Evolutionary conservation across 2,888 invertebrate genomes (phyloP), one percentile per base, ranked within the genome.

Genomic region (Drosophila flavopinicola): DNA sequence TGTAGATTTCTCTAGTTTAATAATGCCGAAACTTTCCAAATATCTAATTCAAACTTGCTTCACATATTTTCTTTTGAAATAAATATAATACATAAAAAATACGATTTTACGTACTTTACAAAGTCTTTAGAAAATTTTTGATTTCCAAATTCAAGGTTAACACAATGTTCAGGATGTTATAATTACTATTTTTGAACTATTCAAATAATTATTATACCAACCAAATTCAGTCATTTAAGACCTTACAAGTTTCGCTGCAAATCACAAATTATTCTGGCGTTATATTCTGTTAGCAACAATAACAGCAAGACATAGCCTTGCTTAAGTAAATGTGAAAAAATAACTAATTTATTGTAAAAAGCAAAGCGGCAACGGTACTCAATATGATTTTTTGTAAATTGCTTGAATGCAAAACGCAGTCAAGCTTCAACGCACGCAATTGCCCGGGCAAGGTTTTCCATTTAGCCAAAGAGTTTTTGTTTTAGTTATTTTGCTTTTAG

Each of bases 391-490:
- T 53, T 30, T 44, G 27, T 58, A 70, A 70, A 75, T 56, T 48
- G 65, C 30, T 58, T 59, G 66, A 64, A 75, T 78, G 78, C 68
- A 59, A 71, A 76, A 77, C 57, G 69, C 80, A 79, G 80, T 80
- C 80, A 76, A 83, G 80, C 80, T 68, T 61, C 83, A 80, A 80
- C 68, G 83, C 80, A 85, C 68, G 85, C 80, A 82, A 82, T 47
- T 45, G 70, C 33, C 59, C 32, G 32, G 58, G 68, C 72, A 68
- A 78, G 61, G 72, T 71, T 70, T 61, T 84, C 49, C 47, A 45
- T 48, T 72, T 57, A 48, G 24, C 63, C 30, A 30, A 33, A 33
- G 57, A 45, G 42, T 25, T 37, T 25, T 65, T 17, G 33, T 63
- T 41, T 45, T 32, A 29, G 47, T 49, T 45, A 25, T 44, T 29